phyloP scores from a whole-genome alignment of 2,888 invertebrate species.

The Macrosiphum euphorbiae region DNA sequence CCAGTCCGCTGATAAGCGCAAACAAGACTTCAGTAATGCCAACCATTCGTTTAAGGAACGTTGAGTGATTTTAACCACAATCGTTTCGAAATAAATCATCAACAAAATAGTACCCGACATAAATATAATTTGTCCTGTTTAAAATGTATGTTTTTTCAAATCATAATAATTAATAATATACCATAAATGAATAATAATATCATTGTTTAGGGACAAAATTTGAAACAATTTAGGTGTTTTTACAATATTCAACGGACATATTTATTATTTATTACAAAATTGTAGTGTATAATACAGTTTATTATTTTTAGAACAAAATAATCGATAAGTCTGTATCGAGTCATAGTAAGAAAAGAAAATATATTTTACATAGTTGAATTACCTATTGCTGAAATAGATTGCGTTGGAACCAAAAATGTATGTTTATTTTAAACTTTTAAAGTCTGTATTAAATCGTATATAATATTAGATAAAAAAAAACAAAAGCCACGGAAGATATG shows the following conservation, averaged over 20 bases:
- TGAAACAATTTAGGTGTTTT: not conserved
- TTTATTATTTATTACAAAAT: not conserved
- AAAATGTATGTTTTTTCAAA: not conserved
- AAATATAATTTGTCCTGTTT: not conserved
- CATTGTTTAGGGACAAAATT: not conserved
- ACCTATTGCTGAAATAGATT: not conserved
- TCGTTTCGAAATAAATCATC: not conserved
- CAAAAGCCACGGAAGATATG: not conserved
- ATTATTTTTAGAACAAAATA: not conserved
- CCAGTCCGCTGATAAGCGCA: conserved; percentile 19
- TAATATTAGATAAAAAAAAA: not conserved
- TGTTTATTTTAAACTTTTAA: not conserved
- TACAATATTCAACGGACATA: not conserved
- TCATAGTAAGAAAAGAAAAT: not conserved
- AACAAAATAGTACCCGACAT: not conserved
- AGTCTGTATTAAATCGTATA: not conserved
- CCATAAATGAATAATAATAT: too few relatives aligned
- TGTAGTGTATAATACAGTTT: not conserved
- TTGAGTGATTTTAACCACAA: not conserved
- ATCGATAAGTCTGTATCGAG: not conserved
- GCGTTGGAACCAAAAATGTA: too few relatives aligned
- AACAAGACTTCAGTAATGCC: conserved; percentile 55
- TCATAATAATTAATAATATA: not conserved
- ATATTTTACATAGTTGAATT: not conserved
- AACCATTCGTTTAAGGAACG: conserved; percentile 32